These are phyloP conservation scores for Oreochromis grahami DNA, from an alignment of 2,797 vertebrate genomes.

Conservation along the genomic window DNA sequence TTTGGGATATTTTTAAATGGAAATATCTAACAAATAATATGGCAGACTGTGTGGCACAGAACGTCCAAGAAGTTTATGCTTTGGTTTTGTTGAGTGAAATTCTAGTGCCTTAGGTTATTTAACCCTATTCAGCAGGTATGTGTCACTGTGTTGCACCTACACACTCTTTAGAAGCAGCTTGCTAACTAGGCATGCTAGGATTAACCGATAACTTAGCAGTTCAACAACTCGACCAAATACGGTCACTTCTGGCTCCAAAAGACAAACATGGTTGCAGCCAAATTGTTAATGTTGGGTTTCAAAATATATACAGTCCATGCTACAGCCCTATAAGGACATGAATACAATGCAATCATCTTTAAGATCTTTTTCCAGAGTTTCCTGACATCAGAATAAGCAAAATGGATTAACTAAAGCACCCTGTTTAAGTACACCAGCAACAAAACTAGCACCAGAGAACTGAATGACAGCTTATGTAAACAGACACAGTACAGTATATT, in stretches of 20 bases:
- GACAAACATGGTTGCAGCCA: background rate
- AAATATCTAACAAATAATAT: background rate
- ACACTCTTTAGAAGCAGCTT: background rate
- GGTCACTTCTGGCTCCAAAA: background rate
- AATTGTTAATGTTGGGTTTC: background rate
- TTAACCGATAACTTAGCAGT: background rate
- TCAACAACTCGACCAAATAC: background rate
- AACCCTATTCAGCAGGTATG: background rate
- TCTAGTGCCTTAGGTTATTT: background rate
- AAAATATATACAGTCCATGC: background rate
- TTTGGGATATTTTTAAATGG: background rate
- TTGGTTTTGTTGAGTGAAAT: background rate
- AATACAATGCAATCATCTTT: constrained; percentile 14
- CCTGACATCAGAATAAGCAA: background rate
- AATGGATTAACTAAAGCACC: background rate
- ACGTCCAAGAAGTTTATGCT: background rate
- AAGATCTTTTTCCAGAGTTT: background rate
- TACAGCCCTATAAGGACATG: background rate
- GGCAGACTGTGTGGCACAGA: background rate
- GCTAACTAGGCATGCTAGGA: background rate
- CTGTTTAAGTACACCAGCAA: background rate
- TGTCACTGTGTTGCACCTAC: background rate
- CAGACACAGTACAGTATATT: background rate
- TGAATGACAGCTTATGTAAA: background rate
- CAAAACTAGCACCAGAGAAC: background rate